A percentile compares a stretch with the other conserved stretches of the same genome.
phyloP scores from a whole-genome alignment of 2,797 vertebrate species.

The Remorina albescens region DNA sequence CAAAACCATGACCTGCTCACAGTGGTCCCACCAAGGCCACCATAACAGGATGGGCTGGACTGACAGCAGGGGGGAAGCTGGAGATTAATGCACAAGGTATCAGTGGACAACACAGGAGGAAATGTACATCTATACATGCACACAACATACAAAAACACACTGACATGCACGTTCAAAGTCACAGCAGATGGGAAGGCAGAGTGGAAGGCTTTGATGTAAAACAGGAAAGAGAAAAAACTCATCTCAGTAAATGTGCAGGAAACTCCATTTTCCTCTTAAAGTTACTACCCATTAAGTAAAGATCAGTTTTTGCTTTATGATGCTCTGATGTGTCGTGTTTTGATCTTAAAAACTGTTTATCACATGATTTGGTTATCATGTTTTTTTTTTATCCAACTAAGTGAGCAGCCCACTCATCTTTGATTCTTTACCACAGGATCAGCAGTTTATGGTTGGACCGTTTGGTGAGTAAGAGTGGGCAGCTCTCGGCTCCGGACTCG shows the following conservation, averaged over 20 bases:
- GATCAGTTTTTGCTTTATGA: background rate
- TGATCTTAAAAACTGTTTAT: slow-evolving; percentile 7
- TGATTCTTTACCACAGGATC: slow-evolving; percentile 32
- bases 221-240: background rate
- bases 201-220: slow-evolving; percentile 19
- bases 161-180: slow-evolving; percentile 3
- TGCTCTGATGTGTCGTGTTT: slow-evolving; percentile 2
- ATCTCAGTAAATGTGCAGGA: slow-evolving; percentile 7
- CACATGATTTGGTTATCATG: background rate
- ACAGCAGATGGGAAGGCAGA: slow-evolving; percentile 11
- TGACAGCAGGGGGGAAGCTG: slow-evolving; percentile 45
- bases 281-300: background rate
- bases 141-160: slow-evolving; percentile 3
- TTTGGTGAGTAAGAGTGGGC: slow-evolving; percentile 36
- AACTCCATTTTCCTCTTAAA: background rate
- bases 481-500: slow-evolving; percentile 11
- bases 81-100: slow-evolving; percentile 36
- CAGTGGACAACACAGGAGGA: slow-evolving; percentile 15
- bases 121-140: background rate
- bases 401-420: slow-evolving; percentile 44
- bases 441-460: slow-evolving; percentile 29
- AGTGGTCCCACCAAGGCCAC: slow-evolving; percentile 26
- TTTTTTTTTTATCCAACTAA: background rate
- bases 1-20: slow-evolving; percentile 13
- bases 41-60: slow-evolving; percentile 77